Conservation (phyloP, 1,140 invertebrate genomes). For the Scaptodrosophila lebanonensis region DNA sequence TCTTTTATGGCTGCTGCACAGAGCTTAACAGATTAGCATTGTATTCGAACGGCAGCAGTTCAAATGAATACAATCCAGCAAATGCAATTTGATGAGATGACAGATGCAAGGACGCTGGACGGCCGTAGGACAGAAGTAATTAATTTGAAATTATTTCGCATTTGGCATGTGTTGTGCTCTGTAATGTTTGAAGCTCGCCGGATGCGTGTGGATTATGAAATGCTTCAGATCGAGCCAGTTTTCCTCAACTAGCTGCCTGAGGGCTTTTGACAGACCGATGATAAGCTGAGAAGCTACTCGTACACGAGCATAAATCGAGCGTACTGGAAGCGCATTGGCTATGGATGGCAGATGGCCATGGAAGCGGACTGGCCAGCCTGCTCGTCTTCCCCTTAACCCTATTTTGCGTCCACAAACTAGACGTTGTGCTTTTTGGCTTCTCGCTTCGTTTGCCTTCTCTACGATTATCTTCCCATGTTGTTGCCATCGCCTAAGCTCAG, state of each 20-base stretch:
- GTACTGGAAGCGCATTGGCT: no score
- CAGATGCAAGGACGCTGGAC: no score
- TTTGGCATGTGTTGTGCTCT: slow-evolving; percentile 2
- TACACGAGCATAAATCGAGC: no score
- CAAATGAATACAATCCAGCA: slow-evolving; percentile 37
- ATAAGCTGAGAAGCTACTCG: no score
- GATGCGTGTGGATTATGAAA: slow-evolving; percentile 40
- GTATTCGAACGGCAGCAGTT: slow-evolving; percentile 7
- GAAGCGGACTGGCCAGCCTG: no score
- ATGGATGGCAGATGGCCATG: no score
- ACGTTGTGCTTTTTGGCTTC: no score
- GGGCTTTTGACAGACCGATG: no score
- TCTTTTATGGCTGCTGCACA: slow-evolving; percentile 26
- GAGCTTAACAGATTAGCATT: slow-evolving; percentile 47
- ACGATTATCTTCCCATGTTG: neutral
- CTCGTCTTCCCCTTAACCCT: no score
- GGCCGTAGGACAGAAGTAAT: slow-evolving; percentile 38
- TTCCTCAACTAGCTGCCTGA: no score
- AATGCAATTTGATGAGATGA: slow-evolving; percentile 29
- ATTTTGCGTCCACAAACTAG: no score
- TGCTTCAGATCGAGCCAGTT: slow-evolving; percentile 9
- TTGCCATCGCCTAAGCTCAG: slow-evolving; percentile 27
- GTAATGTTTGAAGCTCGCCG: slow-evolving; percentile 16
- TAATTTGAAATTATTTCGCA: slow-evolving; percentile 54
- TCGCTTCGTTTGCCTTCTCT: no score